These are phyloP conservation scores for Pogona vitticeps DNA, from an alignment of 2,113 vertebrate species.

Conservation along the genomic window DNA sequence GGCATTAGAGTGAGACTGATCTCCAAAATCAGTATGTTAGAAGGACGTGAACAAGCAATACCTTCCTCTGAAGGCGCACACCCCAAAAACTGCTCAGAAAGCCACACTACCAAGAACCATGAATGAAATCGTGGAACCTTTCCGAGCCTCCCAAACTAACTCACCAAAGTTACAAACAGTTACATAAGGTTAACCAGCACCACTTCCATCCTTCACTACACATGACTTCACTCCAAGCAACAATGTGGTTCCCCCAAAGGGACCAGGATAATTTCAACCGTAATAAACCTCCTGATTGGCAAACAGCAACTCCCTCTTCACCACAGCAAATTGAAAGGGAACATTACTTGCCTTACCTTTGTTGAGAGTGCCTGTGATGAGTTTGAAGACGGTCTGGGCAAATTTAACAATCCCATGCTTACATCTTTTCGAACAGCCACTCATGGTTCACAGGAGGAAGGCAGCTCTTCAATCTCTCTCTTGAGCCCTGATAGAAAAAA, in stretches of 20 bases:
- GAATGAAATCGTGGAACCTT: not conserved
- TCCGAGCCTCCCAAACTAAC: constrained; percentile 31
- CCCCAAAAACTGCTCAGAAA: not conserved
- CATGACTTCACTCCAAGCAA: constrained; percentile 35
- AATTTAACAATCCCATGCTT: constrained; percentile 90
- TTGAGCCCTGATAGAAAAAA: not conserved
- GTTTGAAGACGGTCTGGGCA: constrained; percentile 84
- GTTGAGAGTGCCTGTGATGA: constrained; percentile 89
- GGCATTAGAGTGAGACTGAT: not conserved
- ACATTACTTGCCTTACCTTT: constrained; percentile 83
- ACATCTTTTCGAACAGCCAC: constrained; percentile 86
- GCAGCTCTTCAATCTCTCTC: constrained; percentile 27
- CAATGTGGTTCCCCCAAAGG: constrained; percentile 8
- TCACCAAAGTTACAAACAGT: constrained; percentile 52
- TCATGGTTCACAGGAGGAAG: constrained; percentile 73
- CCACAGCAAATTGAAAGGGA: not conserved
- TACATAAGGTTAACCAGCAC: constrained; percentile 38
- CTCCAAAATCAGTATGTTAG: accelerated
- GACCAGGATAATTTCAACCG: not conserved
- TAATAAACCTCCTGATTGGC: not conserved
- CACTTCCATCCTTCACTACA: not conserved
- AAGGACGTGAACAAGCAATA: not conserved
- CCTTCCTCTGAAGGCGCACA: constrained; percentile 34
- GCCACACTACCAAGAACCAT: not conserved
- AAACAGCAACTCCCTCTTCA: not conserved